Conservation (phyloP, 1,140 invertebrate species). For the Ostrea edulis region DNA sequence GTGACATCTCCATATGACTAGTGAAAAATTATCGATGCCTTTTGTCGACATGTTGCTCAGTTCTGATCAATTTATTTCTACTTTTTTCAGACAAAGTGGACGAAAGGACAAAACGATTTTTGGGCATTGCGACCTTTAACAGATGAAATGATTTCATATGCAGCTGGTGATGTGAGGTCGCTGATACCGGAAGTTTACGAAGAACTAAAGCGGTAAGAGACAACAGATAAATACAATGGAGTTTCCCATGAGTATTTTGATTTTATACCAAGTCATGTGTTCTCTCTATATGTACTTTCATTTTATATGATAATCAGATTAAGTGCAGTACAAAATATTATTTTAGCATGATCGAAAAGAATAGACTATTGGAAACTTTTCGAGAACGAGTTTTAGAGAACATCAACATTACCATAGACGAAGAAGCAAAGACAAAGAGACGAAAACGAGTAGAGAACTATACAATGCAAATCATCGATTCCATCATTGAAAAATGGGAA, state of each 20-base stretch:
- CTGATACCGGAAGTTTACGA: slow-evolving; percentile 92
- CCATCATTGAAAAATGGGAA: not conserved
- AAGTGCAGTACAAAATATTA: no score
- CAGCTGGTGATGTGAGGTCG: slow-evolving; percentile 92
- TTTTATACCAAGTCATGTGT: no score
- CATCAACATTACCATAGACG: not conserved
- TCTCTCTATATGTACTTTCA: no score
- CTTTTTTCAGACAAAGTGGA: slow-evolving; percentile 80
- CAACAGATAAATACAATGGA: no score
- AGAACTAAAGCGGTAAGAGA: slow-evolving; percentile 84
- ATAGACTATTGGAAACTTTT: not conserved
- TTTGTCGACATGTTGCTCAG: no score
- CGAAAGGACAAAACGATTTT: slow-evolving; percentile 93
- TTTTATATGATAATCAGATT: no score
- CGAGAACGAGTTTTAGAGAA: not conserved
- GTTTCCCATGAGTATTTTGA: no score
- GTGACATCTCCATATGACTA: no score
- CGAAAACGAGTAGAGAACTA: not conserved
- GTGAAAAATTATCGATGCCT: no score
- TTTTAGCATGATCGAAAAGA: not conserved
- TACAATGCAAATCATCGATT: not conserved
- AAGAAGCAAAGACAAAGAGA: not conserved
- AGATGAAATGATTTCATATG: slow-evolving; percentile 94
- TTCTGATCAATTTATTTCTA: not conserved
- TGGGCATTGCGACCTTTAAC: slow-evolving; percentile 93